A percentile compares a stretch with the other conserved stretches of the same genome.
Evolutionary conservation across 2,113 vertebrate species (phyloP).

Genomic region (Hippocampus zosterae): DNA sequence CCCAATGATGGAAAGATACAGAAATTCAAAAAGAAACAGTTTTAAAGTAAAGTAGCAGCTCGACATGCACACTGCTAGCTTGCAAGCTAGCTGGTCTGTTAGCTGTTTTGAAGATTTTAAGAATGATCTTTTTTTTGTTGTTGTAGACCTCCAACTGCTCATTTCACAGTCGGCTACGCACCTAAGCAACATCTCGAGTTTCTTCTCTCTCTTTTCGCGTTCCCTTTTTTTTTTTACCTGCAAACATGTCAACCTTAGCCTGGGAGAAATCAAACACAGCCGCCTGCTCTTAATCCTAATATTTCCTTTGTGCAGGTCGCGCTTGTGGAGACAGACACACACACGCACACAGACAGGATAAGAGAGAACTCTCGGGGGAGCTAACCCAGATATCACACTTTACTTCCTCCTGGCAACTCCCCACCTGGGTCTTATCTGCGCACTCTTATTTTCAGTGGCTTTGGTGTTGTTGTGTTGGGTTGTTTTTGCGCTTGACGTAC

Average conservation of each 20-base stretch:
- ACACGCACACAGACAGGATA: slow-evolving; percentile 14
- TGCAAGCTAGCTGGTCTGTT: background rate
- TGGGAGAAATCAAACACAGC: slow-evolving; percentile 67
- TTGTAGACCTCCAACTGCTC: background rate
- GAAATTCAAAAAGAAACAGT: too few species aligned
- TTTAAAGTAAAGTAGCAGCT: too few species aligned
- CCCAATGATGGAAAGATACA: background rate
- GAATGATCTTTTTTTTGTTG: background rate
- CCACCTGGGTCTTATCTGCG: slow-evolving; percentile 42
- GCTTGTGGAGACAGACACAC: slow-evolving; percentile 41
- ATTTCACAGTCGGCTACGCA: background rate
- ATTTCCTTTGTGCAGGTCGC: slow-evolving; percentile 49
- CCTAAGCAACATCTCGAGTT: background rate
- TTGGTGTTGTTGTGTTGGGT: slow-evolving; percentile 23
- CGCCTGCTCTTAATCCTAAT: slow-evolving; percentile 55
- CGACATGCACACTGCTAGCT: background rate
- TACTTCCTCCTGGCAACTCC: slow-evolving; percentile 41
- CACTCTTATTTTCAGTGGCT: slow-evolving; percentile 39
- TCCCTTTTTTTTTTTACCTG: slow-evolving; percentile 51
- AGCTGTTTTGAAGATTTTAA: background rate
- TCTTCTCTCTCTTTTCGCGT: slow-evolving; percentile 21
- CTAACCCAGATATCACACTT: slow-evolving; percentile 68
- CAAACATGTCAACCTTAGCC: slow-evolving; percentile 68
- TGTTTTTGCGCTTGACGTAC: slow-evolving; percentile 63
- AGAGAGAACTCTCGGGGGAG: slow-evolving; percentile 50